phyloP scores from a whole-genome alignment of 2,797 vertebrate genomes.

The Psittacula derbiana region DNA sequence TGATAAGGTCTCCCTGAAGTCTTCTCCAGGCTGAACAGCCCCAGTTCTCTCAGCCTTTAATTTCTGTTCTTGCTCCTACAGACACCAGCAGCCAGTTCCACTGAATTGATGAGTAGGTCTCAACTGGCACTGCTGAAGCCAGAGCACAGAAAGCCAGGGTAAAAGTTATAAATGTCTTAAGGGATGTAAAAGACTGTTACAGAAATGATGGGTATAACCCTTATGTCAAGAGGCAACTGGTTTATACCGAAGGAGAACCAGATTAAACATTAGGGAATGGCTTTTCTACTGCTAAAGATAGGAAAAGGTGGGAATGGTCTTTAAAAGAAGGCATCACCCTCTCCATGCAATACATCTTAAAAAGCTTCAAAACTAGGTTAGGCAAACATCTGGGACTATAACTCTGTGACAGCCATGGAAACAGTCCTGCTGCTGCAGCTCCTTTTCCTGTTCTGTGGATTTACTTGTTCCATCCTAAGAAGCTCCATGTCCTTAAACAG shows the following conservation, averaged over 20 bases:
- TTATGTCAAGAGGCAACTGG: neutral
- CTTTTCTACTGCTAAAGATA: neutral
- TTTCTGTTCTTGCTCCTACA: neutral
- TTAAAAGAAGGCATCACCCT: neutral
- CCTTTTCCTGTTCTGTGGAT: neutral
- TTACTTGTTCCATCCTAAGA: neutral
- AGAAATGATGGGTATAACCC: neutral
- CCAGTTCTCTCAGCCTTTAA: neutral
- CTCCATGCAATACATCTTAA: neutral
- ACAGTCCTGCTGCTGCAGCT: neutral
- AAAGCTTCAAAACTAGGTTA: neutral
- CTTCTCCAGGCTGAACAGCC: neutral
- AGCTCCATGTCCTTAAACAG: neutral
- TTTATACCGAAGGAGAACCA: neutral
- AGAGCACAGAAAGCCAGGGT: neutral
- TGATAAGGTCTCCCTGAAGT: neutral
- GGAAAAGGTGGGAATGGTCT: neutral
- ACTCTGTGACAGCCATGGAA: neutral
- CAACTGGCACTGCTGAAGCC: neutral
- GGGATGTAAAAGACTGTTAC: neutral
- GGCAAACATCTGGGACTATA: neutral
- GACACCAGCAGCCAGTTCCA: neutral
- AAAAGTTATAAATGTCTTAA: neutral
- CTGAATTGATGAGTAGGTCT: neutral
- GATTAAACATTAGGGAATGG: neutral